Conservation (phyloP, 1,140 invertebrate genomes). For the Periplaneta americana region DNA sequence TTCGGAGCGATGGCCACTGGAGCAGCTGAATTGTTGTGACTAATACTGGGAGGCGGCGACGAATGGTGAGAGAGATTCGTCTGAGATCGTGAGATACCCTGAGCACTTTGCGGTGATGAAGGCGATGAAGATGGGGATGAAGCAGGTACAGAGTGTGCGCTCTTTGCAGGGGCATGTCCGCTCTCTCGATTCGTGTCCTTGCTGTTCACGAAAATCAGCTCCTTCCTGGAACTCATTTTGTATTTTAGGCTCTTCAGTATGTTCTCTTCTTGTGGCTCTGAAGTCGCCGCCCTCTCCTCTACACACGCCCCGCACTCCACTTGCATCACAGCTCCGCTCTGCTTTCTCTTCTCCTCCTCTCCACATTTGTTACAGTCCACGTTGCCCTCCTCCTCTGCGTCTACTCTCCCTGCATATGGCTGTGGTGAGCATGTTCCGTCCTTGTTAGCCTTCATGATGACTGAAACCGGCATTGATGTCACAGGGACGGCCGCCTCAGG, state of each 20-base stretch:
- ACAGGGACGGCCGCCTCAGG: slow-evolving; percentile 31
- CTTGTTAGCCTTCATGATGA: slow-evolving; percentile 75
- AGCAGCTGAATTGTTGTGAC: slow-evolving; percentile 27
- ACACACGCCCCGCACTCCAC: not conserved
- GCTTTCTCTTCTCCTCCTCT: not conserved
- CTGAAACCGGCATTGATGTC: slow-evolving; percentile 47
- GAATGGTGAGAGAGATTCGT: slow-evolving; percentile 12
- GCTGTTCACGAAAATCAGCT: slow-evolving; percentile 50
- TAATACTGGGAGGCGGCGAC: slow-evolving; percentile 4
- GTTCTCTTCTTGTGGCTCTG: slow-evolving; percentile 35
- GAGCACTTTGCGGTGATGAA: not conserved
- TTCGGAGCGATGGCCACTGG: slow-evolving; percentile 26
- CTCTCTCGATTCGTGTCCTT: slow-evolving; percentile 46
- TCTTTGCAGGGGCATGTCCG: not conserved
- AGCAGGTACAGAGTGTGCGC: slow-evolving; percentile 5
- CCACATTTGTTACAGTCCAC: not conserved
- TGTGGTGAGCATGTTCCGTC: slow-evolving; percentile 62
- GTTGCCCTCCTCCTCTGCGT: not conserved
- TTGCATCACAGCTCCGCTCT: not conserved
- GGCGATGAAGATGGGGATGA: slow-evolving; percentile 4
- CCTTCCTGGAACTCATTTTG: slow-evolving; percentile 65
- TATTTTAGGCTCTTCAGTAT: slow-evolving; percentile 69
- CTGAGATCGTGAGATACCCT: slow-evolving; percentile 11
- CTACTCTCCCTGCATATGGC: slow-evolving; percentile 7
- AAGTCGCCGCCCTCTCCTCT: not conserved